Evolutionary conservation across 2,113 vertebrate species (phyloP), one percentile per base, ranked within the genome.

Genomic region (Argyrosomus japonicus): DNA sequence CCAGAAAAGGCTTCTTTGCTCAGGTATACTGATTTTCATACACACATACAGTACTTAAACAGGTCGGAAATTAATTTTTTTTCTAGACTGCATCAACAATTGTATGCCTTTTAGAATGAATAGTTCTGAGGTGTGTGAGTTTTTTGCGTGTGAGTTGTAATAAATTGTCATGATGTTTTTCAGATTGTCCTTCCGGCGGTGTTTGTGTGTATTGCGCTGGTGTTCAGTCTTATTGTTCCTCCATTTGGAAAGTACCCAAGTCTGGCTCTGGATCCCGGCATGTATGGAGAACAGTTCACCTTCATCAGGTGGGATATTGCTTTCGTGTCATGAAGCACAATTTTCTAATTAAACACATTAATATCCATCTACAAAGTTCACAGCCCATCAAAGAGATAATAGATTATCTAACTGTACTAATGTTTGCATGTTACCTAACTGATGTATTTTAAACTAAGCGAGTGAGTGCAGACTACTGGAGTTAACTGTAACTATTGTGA

Each of bases 181-280:
- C 92, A 99, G 98, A 99, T 99, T 72, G 97, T 99, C 64, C 95
- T 99, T 47, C 98, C 98, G 2, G 98, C 98, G 19, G 97, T 99
- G 84, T 99, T 99, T 81, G 98, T 99, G 43, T 99, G 98, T 82
- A 99, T 99, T 36, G 98, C 98, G 47, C 95, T 99, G 82, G 92
- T 99, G 87, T 99, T 99, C 95, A 99, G 98, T 81, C 91, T 99
- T 83, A 99, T 99, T 0, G 97, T 99, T 40, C 98, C 98, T 85
- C 97, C 98, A 2, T 99, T 99, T 88, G 98, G 98, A 82, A 99
- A 98, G 88, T 99, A 99, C 76, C 98, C 97, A 40, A 98, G 95
- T 88, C 92, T 99, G 88, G 96, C 97, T 74, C 93, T 99, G 64
- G 95, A 99, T 62, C 97, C 97, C 5, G 94, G 97, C 97, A 99